Percentiles rank a stretch among this genome's conserved stretches.
Conservation (phyloP, 2,888 invertebrate species). For the Chaetoderma sp. region DNA sequence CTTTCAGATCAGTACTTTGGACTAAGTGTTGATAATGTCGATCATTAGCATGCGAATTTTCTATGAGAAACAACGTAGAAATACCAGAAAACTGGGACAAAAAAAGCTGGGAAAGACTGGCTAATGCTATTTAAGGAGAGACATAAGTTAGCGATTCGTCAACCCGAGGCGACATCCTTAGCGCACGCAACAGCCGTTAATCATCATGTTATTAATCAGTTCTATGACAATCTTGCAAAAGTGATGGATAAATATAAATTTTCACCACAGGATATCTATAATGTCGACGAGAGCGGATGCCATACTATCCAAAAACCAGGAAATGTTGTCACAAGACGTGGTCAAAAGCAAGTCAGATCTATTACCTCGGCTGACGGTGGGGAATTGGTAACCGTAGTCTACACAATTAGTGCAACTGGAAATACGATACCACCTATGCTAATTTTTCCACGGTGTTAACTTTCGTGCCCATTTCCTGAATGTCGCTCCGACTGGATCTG, state of each 20-base stretch:
- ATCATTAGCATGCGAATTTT: neutral
- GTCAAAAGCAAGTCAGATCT: neutral
- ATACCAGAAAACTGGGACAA: neutral
- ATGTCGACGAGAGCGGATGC: conserved; percentile 8
- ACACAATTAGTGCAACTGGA: conserved; percentile 23
- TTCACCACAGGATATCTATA: conserved; percentile 4
- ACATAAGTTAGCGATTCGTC: conserved; percentile 6
- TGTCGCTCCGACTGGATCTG: conserved; percentile 18
- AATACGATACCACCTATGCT: conserved; percentile 28
- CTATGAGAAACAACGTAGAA: neutral
- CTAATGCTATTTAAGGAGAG: neutral
- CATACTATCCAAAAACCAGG: neutral
- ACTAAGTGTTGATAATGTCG: neutral
- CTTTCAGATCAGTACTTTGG: neutral
- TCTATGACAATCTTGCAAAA: conserved; percentile 14
- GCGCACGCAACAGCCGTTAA: conserved; percentile 15
- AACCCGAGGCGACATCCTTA: conserved; percentile 15
- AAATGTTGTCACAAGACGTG: conserved; percentile 9
- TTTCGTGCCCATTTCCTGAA: conserved; percentile 16
- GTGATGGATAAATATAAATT: conserved; percentile 4
- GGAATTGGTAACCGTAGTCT: conserved; percentile 19
- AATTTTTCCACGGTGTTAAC: conserved; percentile 29
- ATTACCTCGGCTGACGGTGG: conserved; percentile 15
- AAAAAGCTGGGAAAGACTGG: conserved; percentile 1
- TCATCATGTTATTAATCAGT: neutral